phyloP scores from a whole-genome alignment of 2,888 invertebrate genomes.

The Mimas tiliae region DNA sequence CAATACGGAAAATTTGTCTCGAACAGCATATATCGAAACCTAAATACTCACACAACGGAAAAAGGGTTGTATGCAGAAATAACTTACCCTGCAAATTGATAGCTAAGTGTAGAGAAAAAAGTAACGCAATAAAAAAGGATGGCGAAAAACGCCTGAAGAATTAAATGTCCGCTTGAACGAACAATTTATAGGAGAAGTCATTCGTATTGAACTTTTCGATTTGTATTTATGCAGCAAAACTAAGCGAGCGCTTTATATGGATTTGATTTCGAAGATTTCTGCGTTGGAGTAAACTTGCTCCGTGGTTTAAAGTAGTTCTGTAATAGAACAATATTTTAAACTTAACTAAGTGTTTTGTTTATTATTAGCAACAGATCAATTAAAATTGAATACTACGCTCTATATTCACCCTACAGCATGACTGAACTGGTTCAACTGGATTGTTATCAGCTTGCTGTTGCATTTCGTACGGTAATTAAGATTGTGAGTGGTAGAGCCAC shows the following conservation, averaged over 20 bases:
- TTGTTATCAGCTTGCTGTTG: too few relatives aligned
- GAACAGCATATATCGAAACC: too few relatives aligned
- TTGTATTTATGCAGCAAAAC: conserved; percentile 48
- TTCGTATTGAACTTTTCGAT: conserved; percentile 55
- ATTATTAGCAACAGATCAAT: too few relatives aligned
- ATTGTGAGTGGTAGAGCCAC: too few relatives aligned
- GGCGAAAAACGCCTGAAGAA: conserved; percentile 46
- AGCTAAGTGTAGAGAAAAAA: conserved; percentile 31
- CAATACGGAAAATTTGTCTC: too few relatives aligned
- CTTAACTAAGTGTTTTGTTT: neutral
- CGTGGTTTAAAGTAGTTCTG: neutral
- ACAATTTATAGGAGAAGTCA: conserved; percentile 47
- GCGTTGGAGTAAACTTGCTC: neutral
- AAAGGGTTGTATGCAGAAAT: conserved; percentile 1
- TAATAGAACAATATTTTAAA: neutral
- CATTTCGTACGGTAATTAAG: too few relatives aligned
- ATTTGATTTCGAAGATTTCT: neutral
- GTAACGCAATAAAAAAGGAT: conserved; percentile 38
- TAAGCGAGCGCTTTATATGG: neutral
- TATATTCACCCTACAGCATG: neutral
- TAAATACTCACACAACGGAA: too few relatives aligned
- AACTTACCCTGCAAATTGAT: conserved; percentile 34
- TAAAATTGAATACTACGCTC: too few relatives aligned
- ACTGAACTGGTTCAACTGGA: too few relatives aligned
- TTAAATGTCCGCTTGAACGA: conserved; percentile 54